Base-by-base conservation (phyloP, 2,797 vertebrate species). In the Philypnodon macrostomus region DNA sequence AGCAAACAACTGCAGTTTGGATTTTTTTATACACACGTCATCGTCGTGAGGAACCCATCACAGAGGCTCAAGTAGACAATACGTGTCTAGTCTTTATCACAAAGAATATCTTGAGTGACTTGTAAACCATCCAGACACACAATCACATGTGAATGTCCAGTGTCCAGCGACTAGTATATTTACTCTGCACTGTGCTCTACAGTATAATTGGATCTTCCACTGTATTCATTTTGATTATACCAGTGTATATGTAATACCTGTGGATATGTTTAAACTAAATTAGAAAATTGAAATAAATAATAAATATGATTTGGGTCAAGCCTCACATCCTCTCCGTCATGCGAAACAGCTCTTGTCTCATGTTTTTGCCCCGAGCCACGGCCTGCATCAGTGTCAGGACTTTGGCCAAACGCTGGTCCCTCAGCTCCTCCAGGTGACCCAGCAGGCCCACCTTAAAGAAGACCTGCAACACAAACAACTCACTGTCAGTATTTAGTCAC, bases 371-470 rank as follows among this genome's bases (percentile, higher is more conserved):
- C 0, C 93, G 89, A 70, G 91, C 90, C n/a, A 79, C 84, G 0
- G 94, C 93, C 87, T 97, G 95, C 48, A 97, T 79, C 85, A 95
- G 63, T 0, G 93, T 96, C 64, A 96, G 64, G 48, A 95, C 81
- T 85, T 94, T 94, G 62, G 93, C 93, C 84, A 97, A 70, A 4
- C 93, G 91, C 59, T 93, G 88, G 17, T 98, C 95, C 30, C 94
- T 79, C 84, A 95, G 84, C 74, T 96, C 93, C 47, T 97, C 95
- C 42, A 97, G 82, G 2, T 85, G 45, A 13, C 94, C 94, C 49
- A 97, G 84, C 62, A 97, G 85, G 16, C 94, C 94, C 0, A 92
- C 91, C 70, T 96, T 98, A 77, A 97, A 97, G 83, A 98, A 98
- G 72, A 98, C 95, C 95, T 97, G 50, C 1, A 5, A 14, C 13